These are phyloP conservation scores for Cherax destructor DNA, from an alignment of 1,140 invertebrate species.

Conservation along the genomic window DNA sequence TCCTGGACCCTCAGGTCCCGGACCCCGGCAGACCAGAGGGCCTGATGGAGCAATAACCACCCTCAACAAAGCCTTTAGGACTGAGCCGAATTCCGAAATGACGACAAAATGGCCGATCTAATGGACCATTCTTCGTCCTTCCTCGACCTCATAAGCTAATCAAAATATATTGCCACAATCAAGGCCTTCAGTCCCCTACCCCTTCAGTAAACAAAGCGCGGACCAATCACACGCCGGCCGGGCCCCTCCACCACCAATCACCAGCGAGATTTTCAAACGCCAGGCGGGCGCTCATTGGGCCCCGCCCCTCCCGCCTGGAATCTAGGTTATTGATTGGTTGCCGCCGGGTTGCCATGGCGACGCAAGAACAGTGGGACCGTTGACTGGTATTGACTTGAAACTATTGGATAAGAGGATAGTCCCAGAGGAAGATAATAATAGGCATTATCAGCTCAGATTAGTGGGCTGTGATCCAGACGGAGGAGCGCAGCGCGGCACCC, in stretches of 20 bases:
- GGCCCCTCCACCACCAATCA: constrained; percentile 18
- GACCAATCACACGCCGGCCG: constrained; percentile 23
- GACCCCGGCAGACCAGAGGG: not conserved
- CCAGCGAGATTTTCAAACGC: not conserved
- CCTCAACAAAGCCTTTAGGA: constrained; percentile 50
- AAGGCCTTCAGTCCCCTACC: constrained; percentile 47
- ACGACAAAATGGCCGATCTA: constrained; percentile 65
- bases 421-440: constrained; percentile 61
- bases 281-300: constrained; percentile 17
- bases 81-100: constrained; percentile 57
- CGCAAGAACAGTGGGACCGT: constrained; percentile 47
- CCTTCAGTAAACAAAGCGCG: constrained; percentile 32
- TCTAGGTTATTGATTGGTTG: constrained; percentile 67
- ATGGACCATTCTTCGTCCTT: constrained; percentile 63
- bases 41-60: constrained; percentile 40
- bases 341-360: constrained; percentile 57
- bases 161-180: constrained; percentile 67
- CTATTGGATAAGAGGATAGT: constrained; percentile 68
- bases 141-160: constrained; percentile 65
- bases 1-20: not conserved
- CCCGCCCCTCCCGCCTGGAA: constrained; percentile 55
- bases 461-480: constrained; percentile 49
- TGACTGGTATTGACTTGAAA: constrained; percentile 66
- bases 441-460: constrained; percentile 65
- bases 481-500: not conserved